Percentiles rank a stretch among this genome's conserved stretches.
phyloP scores from a whole-genome alignment of 2,797 vertebrate species.

The Phrynocephalus vlangalii region DNA sequence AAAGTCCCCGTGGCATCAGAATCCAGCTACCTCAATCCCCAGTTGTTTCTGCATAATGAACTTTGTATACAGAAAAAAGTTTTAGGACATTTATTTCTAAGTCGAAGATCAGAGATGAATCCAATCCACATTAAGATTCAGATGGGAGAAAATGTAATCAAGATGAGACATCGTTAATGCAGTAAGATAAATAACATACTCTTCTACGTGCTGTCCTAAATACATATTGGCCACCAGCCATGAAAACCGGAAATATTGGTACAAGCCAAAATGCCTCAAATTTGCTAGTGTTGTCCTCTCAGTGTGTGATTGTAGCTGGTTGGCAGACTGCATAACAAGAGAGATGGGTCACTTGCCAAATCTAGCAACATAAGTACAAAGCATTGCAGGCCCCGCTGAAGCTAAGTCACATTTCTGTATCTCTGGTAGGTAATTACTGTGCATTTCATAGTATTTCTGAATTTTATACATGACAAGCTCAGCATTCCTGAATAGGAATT shows the following conservation, averaged over 20 bases:
- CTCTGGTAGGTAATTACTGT: not conserved
- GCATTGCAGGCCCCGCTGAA: not conserved
- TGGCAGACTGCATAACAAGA: not conserved
- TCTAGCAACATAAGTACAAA: not conserved
- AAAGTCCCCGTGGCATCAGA: constrained; percentile 12
- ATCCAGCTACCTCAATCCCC: not conserved
- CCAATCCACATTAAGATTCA: not conserved
- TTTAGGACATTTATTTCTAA: not conserved
- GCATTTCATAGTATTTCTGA: not conserved
- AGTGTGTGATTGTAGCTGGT: not conserved
- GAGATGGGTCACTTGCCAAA: not conserved
- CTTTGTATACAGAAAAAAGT: not conserved
- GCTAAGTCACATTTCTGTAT: not conserved
- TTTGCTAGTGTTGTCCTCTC: not conserved
- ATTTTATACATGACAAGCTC: too few species aligned
- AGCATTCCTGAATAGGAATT: not conserved
- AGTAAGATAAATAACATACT: not conserved
- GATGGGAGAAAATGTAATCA: not conserved
- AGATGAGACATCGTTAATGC: not conserved
- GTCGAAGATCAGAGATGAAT: not conserved
- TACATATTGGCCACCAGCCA: not conserved
- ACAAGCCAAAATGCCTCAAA: not conserved
- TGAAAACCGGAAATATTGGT: not conserved
- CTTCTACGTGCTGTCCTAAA: not conserved
- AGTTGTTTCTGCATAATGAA: not conserved